phyloP scores from a whole-genome alignment of 1,140 invertebrate genomes.

The Brachystomella parvula region DNA sequence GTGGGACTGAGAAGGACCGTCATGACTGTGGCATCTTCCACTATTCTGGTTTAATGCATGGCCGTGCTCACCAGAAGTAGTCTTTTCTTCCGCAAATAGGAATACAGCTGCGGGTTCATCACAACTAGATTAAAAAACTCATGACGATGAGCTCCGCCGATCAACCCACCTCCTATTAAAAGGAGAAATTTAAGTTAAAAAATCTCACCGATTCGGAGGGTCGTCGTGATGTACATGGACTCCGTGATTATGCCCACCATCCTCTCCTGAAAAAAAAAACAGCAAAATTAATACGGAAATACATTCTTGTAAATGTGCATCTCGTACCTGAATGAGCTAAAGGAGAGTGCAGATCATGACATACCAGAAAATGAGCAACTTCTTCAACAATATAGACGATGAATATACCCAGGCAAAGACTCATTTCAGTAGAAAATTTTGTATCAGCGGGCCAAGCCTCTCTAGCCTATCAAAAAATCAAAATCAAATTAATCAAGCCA shows the following conservation, averaged over 20 bases:
- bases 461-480: slow-evolving; percentile 25
- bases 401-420: slow-evolving; percentile 68
- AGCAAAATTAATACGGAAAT: not conserved
- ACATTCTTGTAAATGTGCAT: not conserved
- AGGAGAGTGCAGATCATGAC: slow-evolving; percentile 37
- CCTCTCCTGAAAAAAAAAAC: slow-evolving; percentile 19
- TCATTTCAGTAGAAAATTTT: slow-evolving; percentile 52
- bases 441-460: slow-evolving; percentile 32
- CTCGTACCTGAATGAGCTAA: slow-evolving; percentile 27
- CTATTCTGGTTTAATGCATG: not conserved
- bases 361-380: slow-evolving; percentile 38
- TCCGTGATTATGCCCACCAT: slow-evolving; percentile 36
- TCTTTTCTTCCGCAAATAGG: slow-evolving; percentile 34
- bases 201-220: slow-evolving; percentile 37
- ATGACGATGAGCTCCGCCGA: too few species aligned
- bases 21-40: not conserved
- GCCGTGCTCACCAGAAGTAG: slow-evolving; percentile 24
- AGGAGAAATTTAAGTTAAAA: too few species aligned
- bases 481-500: not conserved
- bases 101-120: slow-evolving; percentile 38
- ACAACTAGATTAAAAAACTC: too few species aligned
- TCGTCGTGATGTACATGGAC: slow-evolving; percentile 38
- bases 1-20: slow-evolving; percentile 13
- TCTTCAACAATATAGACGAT: slow-evolving; percentile 71
- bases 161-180: too few species aligned